Evolutionary conservation across 2,113 vertebrate genomes (phyloP), one percentile per base, ranked within the genome.

Genomic region (Caranx melampygus): DNA sequence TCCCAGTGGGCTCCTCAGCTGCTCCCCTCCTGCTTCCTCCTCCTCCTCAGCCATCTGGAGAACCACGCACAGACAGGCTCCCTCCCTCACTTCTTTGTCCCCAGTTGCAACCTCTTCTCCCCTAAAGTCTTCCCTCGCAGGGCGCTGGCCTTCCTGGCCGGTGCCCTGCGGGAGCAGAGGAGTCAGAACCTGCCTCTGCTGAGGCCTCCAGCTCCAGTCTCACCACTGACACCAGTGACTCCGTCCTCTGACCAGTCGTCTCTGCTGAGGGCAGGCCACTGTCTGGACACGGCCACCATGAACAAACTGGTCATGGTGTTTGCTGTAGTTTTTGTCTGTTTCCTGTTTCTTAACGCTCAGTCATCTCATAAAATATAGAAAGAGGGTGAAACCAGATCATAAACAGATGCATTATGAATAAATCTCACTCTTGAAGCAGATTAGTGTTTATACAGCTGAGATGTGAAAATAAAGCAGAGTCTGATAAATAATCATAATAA

Each of bases 51-150:
- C 13, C 86, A 81, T 13, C 91, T 94, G 58, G 84, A 93, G 68
- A 35, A 60, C 34, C 78, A 91, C 3, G 91, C 72, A 2, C 60
- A 35, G n/a, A 58, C 3, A 0, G 86, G 85, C 12, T 6, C 44
- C 6, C 93, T 95, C 16, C 87, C 88, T 16, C 92, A 94, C 85
- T 95, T 94, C 85, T 94, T 94, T 4, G 81, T 89, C 26, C 86
- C 88, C 0, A 52, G 15, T 4, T 83, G 78, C 83, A 94, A 95
- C 88, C 91, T 95, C 33, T 93, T 95, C 54, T 85, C 78, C 0
- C 10, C 82, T 0, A n/a, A 77, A n/a, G 45, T 35, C 37, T 93
- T 93, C 58, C 71, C 91, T 0, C 85, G 80, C 16, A 85, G 42
- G n/a, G 35, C 75, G 34, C 84, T 90, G 60, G 45, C 12, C 12